Evolutionary conservation across 2,797 vertebrate genomes (phyloP).

Genomic region (Acrocephalus scirpaceus): DNA sequence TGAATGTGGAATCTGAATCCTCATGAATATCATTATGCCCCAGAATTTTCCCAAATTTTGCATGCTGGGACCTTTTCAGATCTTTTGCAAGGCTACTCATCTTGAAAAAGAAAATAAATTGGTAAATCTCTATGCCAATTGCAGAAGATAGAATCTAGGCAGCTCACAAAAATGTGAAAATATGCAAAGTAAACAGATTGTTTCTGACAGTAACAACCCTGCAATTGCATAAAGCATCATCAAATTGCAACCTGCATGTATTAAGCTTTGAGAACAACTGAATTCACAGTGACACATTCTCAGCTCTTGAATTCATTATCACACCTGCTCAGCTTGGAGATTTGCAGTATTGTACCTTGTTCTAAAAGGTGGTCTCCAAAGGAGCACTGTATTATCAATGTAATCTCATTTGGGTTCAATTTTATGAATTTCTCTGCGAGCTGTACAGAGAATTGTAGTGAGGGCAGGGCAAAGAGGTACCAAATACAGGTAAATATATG

Average conservation of each 20-base stretch:
- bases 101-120: conserved; percentile 67
- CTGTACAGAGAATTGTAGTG: background rate
- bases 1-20: conserved; percentile 33
- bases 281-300: conserved; percentile 51
- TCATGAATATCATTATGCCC: conserved; percentile 60
- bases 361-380: conserved; percentile 40
- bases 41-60: conserved; percentile 55
- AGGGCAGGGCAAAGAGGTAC: background rate
- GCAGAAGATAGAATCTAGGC: conserved; percentile 56
- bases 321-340: conserved; percentile 43
- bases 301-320: conserved; percentile 68
- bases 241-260: conserved; percentile 60
- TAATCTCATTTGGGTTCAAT: conserved; percentile 49
- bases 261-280: conserved; percentile 60
- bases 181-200: conserved; percentile 74
- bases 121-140: conserved; percentile 68
- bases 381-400: background rate
- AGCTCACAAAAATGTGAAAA: conserved; percentile 61
- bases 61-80: conserved; percentile 38
- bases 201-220: conserved; percentile 69
- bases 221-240: conserved; percentile 70
- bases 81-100: conserved; percentile 49
- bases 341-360: conserved; percentile 4
- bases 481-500: background rate
- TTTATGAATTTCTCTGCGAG: conserved; percentile 28